Conservation (phyloP, 2,113 vertebrate species). For the Myrmecobius fasciatus region DNA sequence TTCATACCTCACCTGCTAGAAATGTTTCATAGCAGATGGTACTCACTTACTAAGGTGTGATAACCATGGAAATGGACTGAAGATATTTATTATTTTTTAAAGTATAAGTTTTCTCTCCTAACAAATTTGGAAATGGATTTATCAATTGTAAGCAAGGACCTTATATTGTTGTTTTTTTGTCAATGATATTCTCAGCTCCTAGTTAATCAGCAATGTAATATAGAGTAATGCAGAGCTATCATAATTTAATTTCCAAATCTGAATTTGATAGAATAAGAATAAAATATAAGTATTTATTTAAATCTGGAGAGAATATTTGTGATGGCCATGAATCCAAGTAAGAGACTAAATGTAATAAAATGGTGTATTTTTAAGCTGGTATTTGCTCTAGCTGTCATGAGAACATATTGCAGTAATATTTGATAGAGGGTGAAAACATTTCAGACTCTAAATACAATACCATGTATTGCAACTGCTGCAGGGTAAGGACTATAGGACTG, state of each 20-base stretch:
- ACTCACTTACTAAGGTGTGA: not conserved
- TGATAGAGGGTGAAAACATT: too few species aligned
- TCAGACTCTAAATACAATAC: too few species aligned
- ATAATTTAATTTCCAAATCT: not conserved
- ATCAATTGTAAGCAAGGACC: not conserved
- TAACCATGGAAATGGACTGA: not conserved
- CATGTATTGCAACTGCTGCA: too few species aligned
- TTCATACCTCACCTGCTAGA: not conserved
- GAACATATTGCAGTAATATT: too few species aligned
- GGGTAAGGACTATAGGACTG: too few species aligned
- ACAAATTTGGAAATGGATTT: not conserved
- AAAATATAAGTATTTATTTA: not conserved
- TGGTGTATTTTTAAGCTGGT: too few species aligned
- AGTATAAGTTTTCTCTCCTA: not conserved
- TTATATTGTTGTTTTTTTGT: too few species aligned
- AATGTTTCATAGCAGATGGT: not conserved
- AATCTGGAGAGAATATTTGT: not conserved
- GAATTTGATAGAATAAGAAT: not conserved
- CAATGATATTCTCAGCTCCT: not conserved
- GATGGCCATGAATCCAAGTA: too few species aligned
- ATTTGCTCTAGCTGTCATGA: too few species aligned
- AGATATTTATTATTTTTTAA: not conserved
- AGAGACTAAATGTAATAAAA: too few species aligned
- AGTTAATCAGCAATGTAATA: not conserved
- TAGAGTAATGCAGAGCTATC: not conserved